A percentile compares a stretch with the other conserved stretches of the same genome.
Conservation (phyloP, 2,113 vertebrate species). For the Excalfactoria chinensis region DNA sequence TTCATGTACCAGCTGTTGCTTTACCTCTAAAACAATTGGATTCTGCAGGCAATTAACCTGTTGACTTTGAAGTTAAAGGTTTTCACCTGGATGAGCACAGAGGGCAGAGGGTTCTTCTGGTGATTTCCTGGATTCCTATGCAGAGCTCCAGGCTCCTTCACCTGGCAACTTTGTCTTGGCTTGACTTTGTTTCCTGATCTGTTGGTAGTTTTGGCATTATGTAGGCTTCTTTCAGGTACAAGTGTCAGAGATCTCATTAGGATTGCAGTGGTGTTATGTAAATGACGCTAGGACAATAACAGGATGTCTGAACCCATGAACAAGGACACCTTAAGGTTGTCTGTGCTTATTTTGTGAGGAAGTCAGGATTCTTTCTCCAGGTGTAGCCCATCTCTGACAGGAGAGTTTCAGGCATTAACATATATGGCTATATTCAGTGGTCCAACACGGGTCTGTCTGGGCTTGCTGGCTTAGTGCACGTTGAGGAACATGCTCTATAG, state of each 20-base stretch:
- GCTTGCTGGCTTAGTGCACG: neutral
- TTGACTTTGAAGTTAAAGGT: neutral
- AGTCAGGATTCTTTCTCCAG: neutral
- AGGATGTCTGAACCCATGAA: neutral
- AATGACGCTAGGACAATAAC: neutral
- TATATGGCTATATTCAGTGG: no score
- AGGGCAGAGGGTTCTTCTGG: neutral
- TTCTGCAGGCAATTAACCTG: neutral
- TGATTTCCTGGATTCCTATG: slow-evolving; percentile 25
- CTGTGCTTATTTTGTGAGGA: neutral
- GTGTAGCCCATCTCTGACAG: neutral
- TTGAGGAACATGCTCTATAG: neutral
- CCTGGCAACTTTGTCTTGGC: slow-evolving; percentile 1
- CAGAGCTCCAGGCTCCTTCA: neutral
- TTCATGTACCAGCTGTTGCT: slow-evolving; percentile 20
- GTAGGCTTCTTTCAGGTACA: neutral
- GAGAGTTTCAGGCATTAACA: neutral
- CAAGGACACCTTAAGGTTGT: neutral
- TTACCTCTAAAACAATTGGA: neutral
- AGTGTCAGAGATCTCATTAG: neutral
- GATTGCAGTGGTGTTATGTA: neutral
- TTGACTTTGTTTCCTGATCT: slow-evolving; percentile 8
- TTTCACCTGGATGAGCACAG: neutral
- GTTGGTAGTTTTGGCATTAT: neutral
- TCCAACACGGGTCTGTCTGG: neutral